phyloP scores from a whole-genome alignment of 2,113 vertebrate species.

The Cinclus mexicanus region DNA sequence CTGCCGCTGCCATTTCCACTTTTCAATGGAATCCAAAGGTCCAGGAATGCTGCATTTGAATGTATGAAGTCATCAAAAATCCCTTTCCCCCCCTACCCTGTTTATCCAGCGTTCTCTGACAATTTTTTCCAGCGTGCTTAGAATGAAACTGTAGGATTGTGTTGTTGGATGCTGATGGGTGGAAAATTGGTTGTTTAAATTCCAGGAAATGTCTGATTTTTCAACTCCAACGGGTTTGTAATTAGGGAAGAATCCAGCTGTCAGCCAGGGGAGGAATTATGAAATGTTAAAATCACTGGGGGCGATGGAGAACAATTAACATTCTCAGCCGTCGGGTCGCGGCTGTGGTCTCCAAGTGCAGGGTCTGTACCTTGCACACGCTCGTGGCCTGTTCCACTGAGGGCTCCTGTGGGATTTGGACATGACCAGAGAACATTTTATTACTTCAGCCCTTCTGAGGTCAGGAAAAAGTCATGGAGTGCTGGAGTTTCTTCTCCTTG shows the following conservation, averaged over 20 bases:
- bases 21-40: neutral
- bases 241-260: constrained; percentile 66
- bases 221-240: constrained; percentile 56
- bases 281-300: constrained; percentile 49
- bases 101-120: neutral
- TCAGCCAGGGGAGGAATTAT: constrained; percentile 49
- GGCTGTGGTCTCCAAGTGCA: neutral
- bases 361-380: neutral
- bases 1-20: neutral
- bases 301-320: constrained; percentile 35
- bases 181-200: constrained; percentile 52
- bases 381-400: neutral
- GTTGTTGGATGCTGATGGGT: constrained; percentile 33
- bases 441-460: constrained; percentile 40
- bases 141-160: neutral
- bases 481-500: neutral
- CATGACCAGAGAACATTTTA: constrained; percentile 7
- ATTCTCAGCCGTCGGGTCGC: neutral
- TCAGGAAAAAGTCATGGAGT: constrained; percentile 46
- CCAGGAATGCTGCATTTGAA: neutral
- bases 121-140: neutral
- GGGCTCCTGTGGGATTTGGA: neutral
- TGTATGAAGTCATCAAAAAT: neutral
- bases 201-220: constrained; percentile 68
- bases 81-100: neutral